These are phyloP conservation scores for Micrasema longulum DNA, from an alignment of 1,140 invertebrate genomes.

Conservation along the genomic window DNA sequence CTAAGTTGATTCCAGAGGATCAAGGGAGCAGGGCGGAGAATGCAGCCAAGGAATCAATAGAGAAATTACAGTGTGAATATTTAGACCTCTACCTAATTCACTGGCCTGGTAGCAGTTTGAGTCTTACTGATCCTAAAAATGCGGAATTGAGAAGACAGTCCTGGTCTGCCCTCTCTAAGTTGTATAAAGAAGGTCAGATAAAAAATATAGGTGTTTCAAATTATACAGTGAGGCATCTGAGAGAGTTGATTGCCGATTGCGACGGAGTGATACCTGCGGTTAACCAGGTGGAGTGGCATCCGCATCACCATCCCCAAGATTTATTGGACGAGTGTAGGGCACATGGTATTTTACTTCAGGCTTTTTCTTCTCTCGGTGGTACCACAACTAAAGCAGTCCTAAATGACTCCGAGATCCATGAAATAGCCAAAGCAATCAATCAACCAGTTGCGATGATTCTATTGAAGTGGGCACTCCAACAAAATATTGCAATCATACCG, in stretches of 20 bases:
- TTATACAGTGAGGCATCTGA: conserved; percentile 79
- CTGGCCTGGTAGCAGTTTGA: conserved; percentile 76
- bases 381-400: conserved; percentile 45
- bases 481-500: conserved; percentile 68
- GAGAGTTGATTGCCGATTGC: conserved; percentile 73
- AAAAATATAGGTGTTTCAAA: conserved; percentile 88
- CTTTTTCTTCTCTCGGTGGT: conserved; percentile 74
- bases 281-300: conserved; percentile 77
- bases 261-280: conserved; percentile 75
- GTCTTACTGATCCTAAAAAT: conserved; percentile 70
- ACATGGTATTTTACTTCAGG: conserved; percentile 69
- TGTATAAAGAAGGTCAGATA: conserved; percentile 73
- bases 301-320: conserved; percentile 65
- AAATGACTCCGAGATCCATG: conserved; percentile 55
- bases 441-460: conserved; percentile 69
- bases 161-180: conserved; percentile 77
- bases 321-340: conserved; percentile 67
- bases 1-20: conserved; percentile 74
- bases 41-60: conserved; percentile 74
- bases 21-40: conserved; percentile 71
- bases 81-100: conserved; percentile 90
- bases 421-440: conserved; percentile 62
- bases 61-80: conserved; percentile 75
- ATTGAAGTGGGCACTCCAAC: conserved; percentile 67
- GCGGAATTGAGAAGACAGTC: conserved; percentile 69